Percentiles rank a stretch among this genome's conserved stretches.
phyloP scores from a whole-genome alignment of 2,113 vertebrate genomes.

The Rhynchomys soricoides region DNA sequence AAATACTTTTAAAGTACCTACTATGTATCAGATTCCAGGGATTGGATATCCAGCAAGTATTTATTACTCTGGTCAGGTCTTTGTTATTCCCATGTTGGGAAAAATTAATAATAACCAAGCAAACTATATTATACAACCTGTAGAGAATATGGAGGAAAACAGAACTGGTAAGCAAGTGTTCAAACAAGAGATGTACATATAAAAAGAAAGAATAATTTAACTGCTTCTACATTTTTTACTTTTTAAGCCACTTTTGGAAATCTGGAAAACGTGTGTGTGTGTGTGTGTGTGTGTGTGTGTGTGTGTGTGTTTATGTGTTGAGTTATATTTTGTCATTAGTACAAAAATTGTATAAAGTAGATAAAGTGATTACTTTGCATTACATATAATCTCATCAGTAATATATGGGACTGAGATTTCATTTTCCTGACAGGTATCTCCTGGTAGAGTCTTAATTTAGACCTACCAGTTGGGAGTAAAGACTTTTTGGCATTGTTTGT shows the following conservation, averaged over 20 bases:
- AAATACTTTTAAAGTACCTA: conserved; percentile 23
- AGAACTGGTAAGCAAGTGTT: neutral
- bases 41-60: neutral
- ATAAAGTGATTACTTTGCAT: conserved; percentile 31
- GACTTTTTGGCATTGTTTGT: neutral
- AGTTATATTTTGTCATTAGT: conserved; percentile 26
- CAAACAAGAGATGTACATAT: neutral
- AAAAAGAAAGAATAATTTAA: neutral
- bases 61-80: neutral
- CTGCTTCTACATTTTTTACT: neutral
- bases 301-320: neutral
- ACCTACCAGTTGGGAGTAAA: conserved; percentile 18
- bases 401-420: conserved; percentile 1
- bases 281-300: neutral
- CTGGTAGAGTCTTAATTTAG: conserved; percentile 37
- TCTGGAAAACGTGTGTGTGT: neutral
- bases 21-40: neutral
- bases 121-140: neutral
- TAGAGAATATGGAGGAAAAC: conserved; percentile 15
- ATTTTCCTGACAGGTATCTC: neutral
- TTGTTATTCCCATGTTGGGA: conserved; percentile 21
- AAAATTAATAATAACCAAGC: neutral
- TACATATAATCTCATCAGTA: neutral
- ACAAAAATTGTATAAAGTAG: neutral
- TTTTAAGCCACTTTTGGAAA: conserved; percentile 8